A percentile compares a stretch with the other conserved stretches of the same genome.
phyloP scores from a whole-genome alignment of 2,113 vertebrate species.

The Mesitornis unicolor region DNA sequence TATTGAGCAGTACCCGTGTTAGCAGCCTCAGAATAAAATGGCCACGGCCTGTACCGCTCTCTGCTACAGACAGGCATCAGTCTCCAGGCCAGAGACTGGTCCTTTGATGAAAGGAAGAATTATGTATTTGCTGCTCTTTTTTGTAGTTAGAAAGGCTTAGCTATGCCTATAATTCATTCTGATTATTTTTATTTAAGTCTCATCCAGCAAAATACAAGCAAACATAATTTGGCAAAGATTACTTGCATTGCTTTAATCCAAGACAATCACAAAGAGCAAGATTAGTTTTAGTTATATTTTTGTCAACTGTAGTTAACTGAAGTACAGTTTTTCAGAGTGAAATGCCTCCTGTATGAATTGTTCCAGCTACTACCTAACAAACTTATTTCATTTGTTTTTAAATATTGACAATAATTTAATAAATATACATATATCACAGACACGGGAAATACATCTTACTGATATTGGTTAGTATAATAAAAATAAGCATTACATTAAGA shows the following conservation, averaged over 20 bases:
- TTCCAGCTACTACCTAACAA: background rate
- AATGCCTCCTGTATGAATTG: background rate
- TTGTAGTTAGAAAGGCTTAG: background rate
- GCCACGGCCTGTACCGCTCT: background rate
- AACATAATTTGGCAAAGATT: background rate
- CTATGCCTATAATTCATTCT: background rate
- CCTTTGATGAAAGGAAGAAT: background rate
- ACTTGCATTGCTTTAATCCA: background rate
- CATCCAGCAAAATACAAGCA: background rate
- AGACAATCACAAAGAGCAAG: background rate
- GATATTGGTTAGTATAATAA: background rate
- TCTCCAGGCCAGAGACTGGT: background rate
- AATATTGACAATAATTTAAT: background rate
- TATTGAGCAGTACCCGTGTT: background rate
- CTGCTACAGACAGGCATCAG: background rate
- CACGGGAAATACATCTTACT: background rate
- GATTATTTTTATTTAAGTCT: background rate
- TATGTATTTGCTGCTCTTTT: background rate
- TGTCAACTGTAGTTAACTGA: background rate
- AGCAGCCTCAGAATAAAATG: background rate
- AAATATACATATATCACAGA: background rate
- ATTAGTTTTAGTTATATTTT: background rate
- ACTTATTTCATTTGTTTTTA: background rate
- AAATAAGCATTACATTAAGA: background rate
- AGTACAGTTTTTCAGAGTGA: background rate